Evolutionary conservation across 2,797 vertebrate genomes (phyloP), one percentile per base, ranked within the genome.

Genomic region (Pogoniulus pusillus): DNA sequence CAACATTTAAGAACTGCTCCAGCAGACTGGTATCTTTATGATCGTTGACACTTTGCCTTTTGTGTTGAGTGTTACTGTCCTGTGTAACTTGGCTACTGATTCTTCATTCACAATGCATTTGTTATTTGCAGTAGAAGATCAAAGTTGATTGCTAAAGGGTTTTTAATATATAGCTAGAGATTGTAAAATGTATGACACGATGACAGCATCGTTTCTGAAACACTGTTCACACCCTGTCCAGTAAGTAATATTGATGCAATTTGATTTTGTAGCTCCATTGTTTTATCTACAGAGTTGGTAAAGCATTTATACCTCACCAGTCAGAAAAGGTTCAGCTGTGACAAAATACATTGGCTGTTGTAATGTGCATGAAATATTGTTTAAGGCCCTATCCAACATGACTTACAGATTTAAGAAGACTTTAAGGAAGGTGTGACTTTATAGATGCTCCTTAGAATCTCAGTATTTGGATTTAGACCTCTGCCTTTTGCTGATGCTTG

Each of bases 61-160:
- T 1, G 0, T 24, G 54, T 10, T 71, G 65, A 26, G 5, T 26
- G 13, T 29, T 34, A 0, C 0, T 63, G 16, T 69, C 65, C 41
- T n/a, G 22, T 45, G 41, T 26, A 16, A 41, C 18, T 16, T 49
- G 43, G 71, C 27, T 74, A 19, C 58, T 43, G 54, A 7, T 24
- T 20, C 75, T 64, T 62, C 10, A 11, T 1, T 59, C 55, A 37
- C 24, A 43, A 0, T 5, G 7, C 62, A 24, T 37, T 53, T 62
- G 30, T 35, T 60, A n/a, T 15, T 7, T 57, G 43, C 35, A 49
- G 5, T 26, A 9, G 9, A 18, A 54, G 24, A 58, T 51, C 53
- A 45, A 14, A 64, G 51, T 7, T 3, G 5, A 3, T 6, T 20
- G 22, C n/a, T 78, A 59, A 35, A 71, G 64, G 57, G 20, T 53